These are phyloP conservation scores for Nineta flava DNA, from an alignment of 2,888 invertebrate species.

Conservation along the genomic window DNA sequence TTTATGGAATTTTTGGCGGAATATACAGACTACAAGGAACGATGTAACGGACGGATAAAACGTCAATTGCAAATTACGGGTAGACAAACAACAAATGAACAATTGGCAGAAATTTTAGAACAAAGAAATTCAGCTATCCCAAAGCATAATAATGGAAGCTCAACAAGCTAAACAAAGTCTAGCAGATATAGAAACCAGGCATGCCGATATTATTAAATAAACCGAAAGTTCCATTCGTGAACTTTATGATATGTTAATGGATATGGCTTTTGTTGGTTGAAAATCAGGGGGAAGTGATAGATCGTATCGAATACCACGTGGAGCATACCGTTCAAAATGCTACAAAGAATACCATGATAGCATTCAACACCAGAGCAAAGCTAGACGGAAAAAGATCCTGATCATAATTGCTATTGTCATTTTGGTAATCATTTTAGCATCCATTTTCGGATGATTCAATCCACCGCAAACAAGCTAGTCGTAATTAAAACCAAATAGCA, in stretches of 20 bases:
- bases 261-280: conserved; percentile 99
- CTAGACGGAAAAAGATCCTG: conserved; percentile 82
- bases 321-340: too few relatives aligned
- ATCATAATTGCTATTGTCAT: conserved; percentile 62
- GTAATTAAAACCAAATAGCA: not conserved
- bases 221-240: conserved; percentile 99
- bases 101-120: conserved; percentile 96
- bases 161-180: conserved; percentile 99
- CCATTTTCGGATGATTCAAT: not conserved
- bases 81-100: conserved; percentile 93
- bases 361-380: too few relatives aligned
- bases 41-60: conserved; percentile 99
- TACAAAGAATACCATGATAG: too few relatives aligned
- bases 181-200: conserved; percentile 98
- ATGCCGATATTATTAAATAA: conserved; percentile 99
- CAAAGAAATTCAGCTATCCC: conserved; percentile 97
- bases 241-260: conserved; percentile 99
- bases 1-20: conserved; percentile 99
- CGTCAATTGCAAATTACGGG: conserved; percentile 99
- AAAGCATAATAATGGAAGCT: conserved; percentile 99
- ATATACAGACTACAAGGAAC: conserved; percentile 98
- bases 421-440: conserved; percentile 53
- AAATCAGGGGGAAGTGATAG: too few relatives aligned
- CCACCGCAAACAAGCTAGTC: conserved; percentile 1
- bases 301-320: too few relatives aligned